Base-by-base conservation (phyloP, 2,113 vertebrate species). In the Catharus bicknelli region DNA sequence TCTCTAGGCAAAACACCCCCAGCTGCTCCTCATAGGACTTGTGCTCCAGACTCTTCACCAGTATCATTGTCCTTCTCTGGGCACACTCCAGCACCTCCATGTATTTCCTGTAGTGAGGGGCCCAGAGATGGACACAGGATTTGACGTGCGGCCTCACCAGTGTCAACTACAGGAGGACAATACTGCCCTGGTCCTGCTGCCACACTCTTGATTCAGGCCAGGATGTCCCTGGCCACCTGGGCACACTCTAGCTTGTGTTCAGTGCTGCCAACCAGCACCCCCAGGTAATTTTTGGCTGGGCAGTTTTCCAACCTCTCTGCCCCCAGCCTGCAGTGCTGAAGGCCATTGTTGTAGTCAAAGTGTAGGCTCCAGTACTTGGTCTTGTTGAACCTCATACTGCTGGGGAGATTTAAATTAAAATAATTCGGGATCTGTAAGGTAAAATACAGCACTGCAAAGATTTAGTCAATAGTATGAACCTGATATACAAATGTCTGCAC, bases 211-310 rank as follows among this genome's bases (percentile, higher is more conserved):
- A 26, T 36, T 15, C 30, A 42, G 30, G 11, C 43, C 26, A 63
- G 25, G 25, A 5, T 43, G 11, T 5, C 23, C 34, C 32, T 59
- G 36, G 11, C 40, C 34, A 16, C 19, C 19, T 54, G 62, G 54
- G 47, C 42, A 55, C 13, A 34, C 8, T 3, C 42, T 42, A 34
- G 34, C 42, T 72, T 3, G 4, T 22, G 17, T 8, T 43, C 58
- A 57, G 42, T 0, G 0, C 51, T 43, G 8, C 1, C 17, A 32
- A 5, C 22, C 51, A 36, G 21, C 51, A 27, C 0, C 4, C 6
- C 18, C 27, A n/a, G 26, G 22, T 80, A 32, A 22, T 73, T 66
- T 43, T 26, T 8, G 1, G 2, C 11, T 48, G 20, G 16, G 5
- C 42, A 30, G 3, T 3, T 80, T 73, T 66, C 15, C 43, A 73